These are phyloP conservation scores for Enteromius fasciolatus DNA, from an alignment of 2,797 vertebrate species.

Conservation along the genomic window DNA sequence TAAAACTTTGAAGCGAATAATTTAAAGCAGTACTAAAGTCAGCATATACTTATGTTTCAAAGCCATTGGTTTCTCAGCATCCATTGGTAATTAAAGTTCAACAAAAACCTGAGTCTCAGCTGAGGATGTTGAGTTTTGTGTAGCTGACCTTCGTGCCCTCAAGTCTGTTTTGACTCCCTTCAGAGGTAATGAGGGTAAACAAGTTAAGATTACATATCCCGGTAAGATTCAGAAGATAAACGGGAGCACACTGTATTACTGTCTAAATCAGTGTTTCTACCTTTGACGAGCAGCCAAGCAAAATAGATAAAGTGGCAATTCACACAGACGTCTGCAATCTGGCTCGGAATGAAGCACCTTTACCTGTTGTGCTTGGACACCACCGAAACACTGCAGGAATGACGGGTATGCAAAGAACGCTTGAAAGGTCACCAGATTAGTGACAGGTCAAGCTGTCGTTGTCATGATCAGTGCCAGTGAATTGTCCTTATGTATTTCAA, in stretches of 20 bases:
- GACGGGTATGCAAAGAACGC: conserved; percentile 32
- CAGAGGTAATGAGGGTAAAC: conserved; percentile 2
- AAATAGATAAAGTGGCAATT: conserved; percentile 48
- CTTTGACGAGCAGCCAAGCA: conserved; percentile 26
- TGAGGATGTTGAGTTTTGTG: background rate
- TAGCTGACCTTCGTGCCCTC: background rate
- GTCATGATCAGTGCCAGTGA: conserved; percentile 9
- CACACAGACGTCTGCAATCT: conserved; percentile 24
- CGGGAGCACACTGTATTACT: background rate
- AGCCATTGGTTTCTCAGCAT: background rate
- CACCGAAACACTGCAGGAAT: conserved; percentile 40
- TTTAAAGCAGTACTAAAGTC: background rate
- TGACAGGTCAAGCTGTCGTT: conserved; percentile 15
- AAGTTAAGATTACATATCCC: conserved; percentile 22
- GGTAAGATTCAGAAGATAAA: conserved; percentile 42
- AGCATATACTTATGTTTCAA: background rate
- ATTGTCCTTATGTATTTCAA: background rate
- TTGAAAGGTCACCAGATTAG: conserved; percentile 42
- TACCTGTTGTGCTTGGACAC: conserved; percentile 48
- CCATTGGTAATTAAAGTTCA: background rate
- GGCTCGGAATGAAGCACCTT: conserved; percentile 12
- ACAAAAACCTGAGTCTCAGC: background rate
- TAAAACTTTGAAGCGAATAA: background rate
- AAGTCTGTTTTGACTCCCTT: conserved; percentile 21
- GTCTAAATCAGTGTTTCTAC: conserved; percentile 43